These are phyloP conservation scores for Sacculina carcini DNA, from an alignment of 2,888 invertebrate species.

Conservation along the genomic window DNA sequence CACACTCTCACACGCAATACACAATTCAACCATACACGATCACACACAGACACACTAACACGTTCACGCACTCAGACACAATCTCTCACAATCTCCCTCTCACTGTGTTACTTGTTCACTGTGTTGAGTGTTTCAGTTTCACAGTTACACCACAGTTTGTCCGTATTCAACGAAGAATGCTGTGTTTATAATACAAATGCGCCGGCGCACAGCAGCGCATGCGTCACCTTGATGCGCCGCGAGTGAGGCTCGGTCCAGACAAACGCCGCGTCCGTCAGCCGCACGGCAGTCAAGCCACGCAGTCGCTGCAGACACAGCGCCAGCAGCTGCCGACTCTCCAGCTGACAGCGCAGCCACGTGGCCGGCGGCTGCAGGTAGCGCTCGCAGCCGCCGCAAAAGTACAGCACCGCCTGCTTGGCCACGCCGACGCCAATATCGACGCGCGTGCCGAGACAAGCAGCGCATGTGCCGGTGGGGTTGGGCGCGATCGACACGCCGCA, in stretches of 20 bases:
- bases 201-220: too few relatives aligned
- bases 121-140: too few relatives aligned
- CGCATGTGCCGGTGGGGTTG: conserved; percentile 93
- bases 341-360: conserved; percentile 54
- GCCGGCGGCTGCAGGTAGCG: conserved; percentile 76
- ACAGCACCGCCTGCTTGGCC: conserved; percentile 67
- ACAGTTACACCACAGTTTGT: too few relatives aligned
- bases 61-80: too few relatives aligned
- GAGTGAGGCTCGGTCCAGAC: conserved; percentile 99
- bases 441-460: conserved; percentile 63
- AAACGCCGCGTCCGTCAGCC: conserved; percentile 83
- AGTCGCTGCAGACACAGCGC: conserved; percentile 72
- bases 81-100: too few relatives aligned
- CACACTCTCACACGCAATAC: too few relatives aligned
- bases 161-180: too few relatives aligned
- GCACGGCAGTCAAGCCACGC: conserved; percentile 63
- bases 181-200: too few relatives aligned
- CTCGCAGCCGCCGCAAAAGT: conserved; percentile 80
- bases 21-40: too few relatives aligned
- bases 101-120: neutral
- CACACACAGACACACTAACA: too few relatives aligned
- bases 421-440: conserved; percentile 90
- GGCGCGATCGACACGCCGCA: conserved; percentile 77
- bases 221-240: conserved; percentile 61
- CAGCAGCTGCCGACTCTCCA: conserved; percentile 76